A percentile compares a stretch with the other conserved stretches of the same genome.
Conservation (phyloP, 2,888 invertebrate species). For the Seladonia tumulorum region DNA sequence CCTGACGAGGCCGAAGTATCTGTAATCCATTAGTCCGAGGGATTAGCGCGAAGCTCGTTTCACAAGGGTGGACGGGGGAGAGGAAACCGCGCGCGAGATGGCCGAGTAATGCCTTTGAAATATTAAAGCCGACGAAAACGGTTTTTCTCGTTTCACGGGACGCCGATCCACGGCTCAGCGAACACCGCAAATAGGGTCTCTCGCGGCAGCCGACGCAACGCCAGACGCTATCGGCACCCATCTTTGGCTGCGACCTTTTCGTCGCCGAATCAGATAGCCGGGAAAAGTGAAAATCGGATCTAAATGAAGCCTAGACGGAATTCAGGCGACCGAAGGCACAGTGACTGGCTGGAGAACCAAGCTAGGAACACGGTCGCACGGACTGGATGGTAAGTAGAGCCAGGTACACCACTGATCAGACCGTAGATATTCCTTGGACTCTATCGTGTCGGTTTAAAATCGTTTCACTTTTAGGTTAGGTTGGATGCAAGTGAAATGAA, state of each 20-base stretch:
- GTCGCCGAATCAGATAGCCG: not conserved
- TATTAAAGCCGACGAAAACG: constrained; percentile 1
- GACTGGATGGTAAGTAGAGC: not conserved
- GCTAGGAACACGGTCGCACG: not conserved
- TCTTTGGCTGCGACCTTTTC: not conserved
- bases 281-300: constrained; percentile 2
- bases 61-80: not conserved
- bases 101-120: not conserved
- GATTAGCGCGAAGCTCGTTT: not conserved
- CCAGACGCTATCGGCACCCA: not conserved
- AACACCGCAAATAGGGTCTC: not conserved
- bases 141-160: not conserved
- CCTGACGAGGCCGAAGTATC: not conserved
- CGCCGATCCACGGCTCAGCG: not conserved
- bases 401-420: not conserved
- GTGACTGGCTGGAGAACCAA: not conserved
- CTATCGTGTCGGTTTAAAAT: not conserved
- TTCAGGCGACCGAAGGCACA: not conserved
- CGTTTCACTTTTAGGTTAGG: too few species aligned
- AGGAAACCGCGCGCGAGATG: constrained; percentile 2
- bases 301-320: not conserved
- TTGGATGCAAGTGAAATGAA: too few species aligned
- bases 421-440: not conserved
- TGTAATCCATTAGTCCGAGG: not conserved
- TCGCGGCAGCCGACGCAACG: not conserved